Percentiles rank a stretch among this genome's conserved stretches.
These are phyloP conservation scores for Megaustenia siamemsis DNA, from an alignment of 2,888 invertebrate species.

Conservation along the genomic window DNA sequence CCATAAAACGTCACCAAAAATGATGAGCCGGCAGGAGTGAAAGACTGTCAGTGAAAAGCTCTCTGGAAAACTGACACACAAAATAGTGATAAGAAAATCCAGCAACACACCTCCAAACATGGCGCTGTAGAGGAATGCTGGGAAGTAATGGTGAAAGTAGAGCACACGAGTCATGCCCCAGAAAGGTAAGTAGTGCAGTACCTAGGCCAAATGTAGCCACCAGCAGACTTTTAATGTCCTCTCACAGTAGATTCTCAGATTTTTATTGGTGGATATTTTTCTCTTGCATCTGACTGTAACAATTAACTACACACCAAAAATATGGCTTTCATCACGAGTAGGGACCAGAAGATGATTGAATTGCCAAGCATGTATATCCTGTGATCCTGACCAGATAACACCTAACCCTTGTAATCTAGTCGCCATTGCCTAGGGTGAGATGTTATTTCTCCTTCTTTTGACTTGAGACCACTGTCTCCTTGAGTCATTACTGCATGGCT, in stretches of 20 bases:
- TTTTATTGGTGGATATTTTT: conserved; percentile 28
- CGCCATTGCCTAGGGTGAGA: conserved; percentile 99
- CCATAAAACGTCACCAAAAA: too few relatives aligned
- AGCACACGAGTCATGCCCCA: conserved; percentile 97
- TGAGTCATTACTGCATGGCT: conserved; percentile 97
- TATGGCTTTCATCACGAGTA: conserved; percentile 87
- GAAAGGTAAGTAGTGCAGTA: conserved; percentile 95
- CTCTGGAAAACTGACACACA: too few relatives aligned
- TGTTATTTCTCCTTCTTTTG: conserved; percentile 97
- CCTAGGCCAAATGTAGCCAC: conserved; percentile 94
- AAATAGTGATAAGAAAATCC: too few relatives aligned
- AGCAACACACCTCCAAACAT: conserved; percentile 94
- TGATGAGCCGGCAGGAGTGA: too few relatives aligned
- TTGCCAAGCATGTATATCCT: conserved; percentile 95
- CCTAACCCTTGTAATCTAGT: conserved; percentile 96
- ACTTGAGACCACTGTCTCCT: conserved; percentile 96
- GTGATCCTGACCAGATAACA: conserved; percentile 93
- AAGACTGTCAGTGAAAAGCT: too few relatives aligned
- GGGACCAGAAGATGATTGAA: conserved; percentile 96
- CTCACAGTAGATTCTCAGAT: conserved; percentile 64
- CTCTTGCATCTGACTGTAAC: conserved; percentile 39
- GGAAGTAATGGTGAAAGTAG: conserved; percentile 98
- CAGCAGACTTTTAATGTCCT: conserved; percentile 80
- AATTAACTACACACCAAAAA: conserved; percentile 82
- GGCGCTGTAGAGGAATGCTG: conserved; percentile 93